Percentiles rank a stretch among this genome's conserved stretches.
These are phyloP conservation scores for Laterallus jamaicensis DNA, from an alignment of 2,113 vertebrate genomes.

Conservation along the genomic window DNA sequence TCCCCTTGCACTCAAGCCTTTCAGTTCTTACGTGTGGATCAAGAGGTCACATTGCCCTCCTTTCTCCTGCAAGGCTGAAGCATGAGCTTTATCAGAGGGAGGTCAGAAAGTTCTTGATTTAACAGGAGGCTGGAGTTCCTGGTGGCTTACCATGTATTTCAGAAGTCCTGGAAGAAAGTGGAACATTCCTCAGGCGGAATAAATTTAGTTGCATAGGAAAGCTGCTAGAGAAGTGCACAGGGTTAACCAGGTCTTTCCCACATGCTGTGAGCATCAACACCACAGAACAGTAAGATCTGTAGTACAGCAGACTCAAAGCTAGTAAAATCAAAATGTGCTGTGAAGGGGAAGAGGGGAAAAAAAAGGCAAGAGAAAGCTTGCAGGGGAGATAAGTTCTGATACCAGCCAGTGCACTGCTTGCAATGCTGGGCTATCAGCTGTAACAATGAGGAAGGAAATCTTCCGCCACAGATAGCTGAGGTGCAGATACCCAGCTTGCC, in stretches of 20 bases:
- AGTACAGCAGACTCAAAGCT: slow-evolving; percentile 1
- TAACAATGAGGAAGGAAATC: background rate
- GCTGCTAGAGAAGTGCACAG: background rate
- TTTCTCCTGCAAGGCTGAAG: slow-evolving; percentile 13
- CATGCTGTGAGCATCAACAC: slow-evolving; percentile 20
- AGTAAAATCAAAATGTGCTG: background rate
- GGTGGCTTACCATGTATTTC: background rate
- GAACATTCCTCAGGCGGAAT: slow-evolving; percentile 35
- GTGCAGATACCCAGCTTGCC: background rate
- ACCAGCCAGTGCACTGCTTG: background rate
- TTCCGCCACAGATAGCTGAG: background rate
- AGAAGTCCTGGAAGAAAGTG: slow-evolving; percentile 37
- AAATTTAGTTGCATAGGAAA: slow-evolving; percentile 25
- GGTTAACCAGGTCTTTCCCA: slow-evolving; percentile 30
- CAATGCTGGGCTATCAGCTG: background rate
- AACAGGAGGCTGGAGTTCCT: slow-evolving; percentile 39
- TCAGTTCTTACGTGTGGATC: background rate
- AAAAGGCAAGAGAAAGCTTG: background rate
- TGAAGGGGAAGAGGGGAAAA: no score
- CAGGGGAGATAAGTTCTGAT: background rate
- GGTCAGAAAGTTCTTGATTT: slow-evolving; percentile 42
- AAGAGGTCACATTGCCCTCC: background rate
- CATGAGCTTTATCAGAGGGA: background rate
- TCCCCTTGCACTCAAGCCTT: background rate
- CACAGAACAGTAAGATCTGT: background rate